phyloP scores from a whole-genome alignment of 53 echinoderm and acorn worm genomes.

The Astropecten irregularis region DNA sequence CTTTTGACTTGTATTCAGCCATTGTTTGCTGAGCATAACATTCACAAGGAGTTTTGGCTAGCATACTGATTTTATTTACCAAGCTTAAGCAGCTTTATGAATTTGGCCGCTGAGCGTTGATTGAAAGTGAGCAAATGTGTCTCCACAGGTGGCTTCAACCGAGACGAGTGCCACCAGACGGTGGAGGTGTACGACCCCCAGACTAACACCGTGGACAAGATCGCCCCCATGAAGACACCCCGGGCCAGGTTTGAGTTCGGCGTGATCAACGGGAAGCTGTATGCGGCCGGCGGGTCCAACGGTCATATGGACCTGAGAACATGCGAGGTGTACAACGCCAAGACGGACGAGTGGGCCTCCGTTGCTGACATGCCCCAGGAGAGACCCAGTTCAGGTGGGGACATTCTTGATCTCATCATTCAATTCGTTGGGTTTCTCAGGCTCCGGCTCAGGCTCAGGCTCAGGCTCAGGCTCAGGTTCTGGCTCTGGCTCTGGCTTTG shows the following conservation, averaged over 20 bases:
- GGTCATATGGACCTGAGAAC: conserved; percentile 80
- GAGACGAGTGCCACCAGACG: conserved; percentile 71
- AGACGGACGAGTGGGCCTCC: conserved; percentile 57
- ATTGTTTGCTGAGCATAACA: too few relatives aligned
- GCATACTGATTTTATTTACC: too few relatives aligned
- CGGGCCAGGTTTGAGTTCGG: conserved; percentile 87
- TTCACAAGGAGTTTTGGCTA: too few relatives aligned
- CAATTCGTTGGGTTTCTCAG: too few relatives aligned
- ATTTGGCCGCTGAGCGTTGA: too few relatives aligned
- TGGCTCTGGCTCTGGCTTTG: too few relatives aligned
- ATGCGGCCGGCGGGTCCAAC: conserved; percentile 81
- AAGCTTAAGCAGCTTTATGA: too few relatives aligned
- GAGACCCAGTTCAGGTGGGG: conserved; percentile 90
- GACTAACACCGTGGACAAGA: conserved; percentile 73
- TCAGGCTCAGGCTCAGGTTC: too few relatives aligned
- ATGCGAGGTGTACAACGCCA: conserved; percentile 72
- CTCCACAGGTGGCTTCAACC: conserved; percentile 84
- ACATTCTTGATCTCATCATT: too few relatives aligned
- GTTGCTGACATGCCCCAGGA: conserved; percentile 75
- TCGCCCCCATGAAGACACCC: conserved; percentile 75
- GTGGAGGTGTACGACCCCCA: conserved; percentile 82
- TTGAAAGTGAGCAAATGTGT: too few relatives aligned
- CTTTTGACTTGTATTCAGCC: too few relatives aligned
- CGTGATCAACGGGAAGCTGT: conserved; percentile 64
- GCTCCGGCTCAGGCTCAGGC: too few relatives aligned